A percentile compares a stretch with the other conserved stretches of the same genome.
Conservation (phyloP, 2,797 vertebrate species). For the Amblyraja radiata region DNA sequence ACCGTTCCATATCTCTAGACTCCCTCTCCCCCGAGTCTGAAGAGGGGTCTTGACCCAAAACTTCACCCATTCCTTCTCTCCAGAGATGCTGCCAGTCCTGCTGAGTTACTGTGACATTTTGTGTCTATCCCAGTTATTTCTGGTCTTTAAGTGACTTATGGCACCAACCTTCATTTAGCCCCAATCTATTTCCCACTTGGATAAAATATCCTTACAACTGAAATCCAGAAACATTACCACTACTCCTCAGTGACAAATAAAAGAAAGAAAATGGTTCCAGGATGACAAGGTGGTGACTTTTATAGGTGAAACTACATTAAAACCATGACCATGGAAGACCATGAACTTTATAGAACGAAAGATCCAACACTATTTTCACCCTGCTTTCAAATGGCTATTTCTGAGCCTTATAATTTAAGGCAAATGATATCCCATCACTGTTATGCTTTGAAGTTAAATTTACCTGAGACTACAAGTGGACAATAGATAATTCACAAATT, state of each 20-base stretch:
- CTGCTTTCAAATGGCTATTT: neutral
- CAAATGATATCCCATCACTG: no score
- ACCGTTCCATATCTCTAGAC: no score
- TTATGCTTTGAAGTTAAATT: no score
- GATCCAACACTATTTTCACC: neutral
- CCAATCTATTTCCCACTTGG: neutral
- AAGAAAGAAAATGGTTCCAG: neutral
- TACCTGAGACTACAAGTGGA: no score
- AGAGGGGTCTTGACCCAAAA: no score
- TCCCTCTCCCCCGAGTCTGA: no score
- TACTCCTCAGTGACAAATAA: neutral
- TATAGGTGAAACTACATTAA: neutral
- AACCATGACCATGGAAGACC: neutral
- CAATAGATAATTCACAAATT: no score
- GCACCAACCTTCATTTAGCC: neutral
- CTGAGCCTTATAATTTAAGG: neutral
- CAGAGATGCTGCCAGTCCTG: no score
- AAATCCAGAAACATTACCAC: neutral
- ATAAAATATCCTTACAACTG: neutral
- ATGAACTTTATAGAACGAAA: neutral
- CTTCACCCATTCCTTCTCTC: no score
- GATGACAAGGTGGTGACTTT: neutral
- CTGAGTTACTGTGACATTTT: no score
- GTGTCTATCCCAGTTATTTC: neutral
- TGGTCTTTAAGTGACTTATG: neutral